Base-by-base conservation (phyloP, 2,797 vertebrate species). In the Propithecus deckenii region DNA sequence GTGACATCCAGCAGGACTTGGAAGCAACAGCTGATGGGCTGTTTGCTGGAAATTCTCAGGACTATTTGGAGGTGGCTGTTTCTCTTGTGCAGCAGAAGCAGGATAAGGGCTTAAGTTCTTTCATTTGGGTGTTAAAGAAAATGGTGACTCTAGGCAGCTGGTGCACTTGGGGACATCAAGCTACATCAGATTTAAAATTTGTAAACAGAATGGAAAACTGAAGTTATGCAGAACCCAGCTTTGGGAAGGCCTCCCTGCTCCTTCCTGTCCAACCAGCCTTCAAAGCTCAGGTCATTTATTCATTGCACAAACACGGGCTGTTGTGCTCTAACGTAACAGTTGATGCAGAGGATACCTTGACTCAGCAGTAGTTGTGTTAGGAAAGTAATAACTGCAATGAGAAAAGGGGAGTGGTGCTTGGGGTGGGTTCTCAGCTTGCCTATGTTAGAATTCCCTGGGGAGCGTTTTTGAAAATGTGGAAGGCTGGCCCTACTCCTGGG, bases 91-190 rank as follows among this genome's bases (percentile, higher is more conserved):
- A 22, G 32, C 43, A 23, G 4, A 74, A 12, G 93, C 18, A 28
- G 18, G 46, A 38, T 2, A 28, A 63, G 38, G 43, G 41, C 28
- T 35, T 35, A 9, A 2, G 32, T 79, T 69, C 48, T 48, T 32
- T 63, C 9, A n/a, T 22, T 17, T 57, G 38, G 38, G 22, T 12
- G 4, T 28, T 57, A 41, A 48, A n/a, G 38, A 50, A 89, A 59
- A 41, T 0, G 22, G 55, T 22, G 23, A 61, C 52, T 63, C 63
- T 28, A 22, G 87, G n/a, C 55, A 72, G 35, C 25, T 46, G 46
- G 79, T 2, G 2, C 12, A 12, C 25, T 52, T 30, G 59, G 32
- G 46, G 1, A 11, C 5, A 3, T 32, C 0, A 4, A 32, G 18
- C 12, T 46, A 32, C 11, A n/a, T 20, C n/a, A 6, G 57, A 32